Evolutionary conservation across 1,140 invertebrate genomes (phyloP), one percentile per base, ranked within the genome.

Genomic region (Procambarus clarkii): DNA sequence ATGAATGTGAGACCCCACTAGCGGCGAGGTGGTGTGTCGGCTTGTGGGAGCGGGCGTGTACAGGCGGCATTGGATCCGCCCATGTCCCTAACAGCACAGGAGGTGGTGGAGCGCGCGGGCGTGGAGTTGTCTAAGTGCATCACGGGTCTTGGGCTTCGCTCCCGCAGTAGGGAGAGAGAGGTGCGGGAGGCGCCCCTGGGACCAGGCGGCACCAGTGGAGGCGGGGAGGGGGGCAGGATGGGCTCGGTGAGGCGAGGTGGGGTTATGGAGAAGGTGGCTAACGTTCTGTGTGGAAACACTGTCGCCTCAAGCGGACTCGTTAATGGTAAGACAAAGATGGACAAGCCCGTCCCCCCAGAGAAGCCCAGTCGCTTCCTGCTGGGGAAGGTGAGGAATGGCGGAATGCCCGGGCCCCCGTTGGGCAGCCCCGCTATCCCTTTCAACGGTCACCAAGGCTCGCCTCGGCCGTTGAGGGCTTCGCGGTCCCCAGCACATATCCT

Each of bases 51-150:
- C 76, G 86, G 44, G 58, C 44, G 54, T 79, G 54, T 74, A 34
- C 60, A 44, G 87, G 78, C 87, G 87, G 87, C 60, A n/a, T 5
- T 82, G 71, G 50, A 54, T 69, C 90, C 24, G 92, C 83, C 83
- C 83, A 93, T 93, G 91, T 93, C 91, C 91, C 88, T 93, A 24
- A 87, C 88, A 84, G 91, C 92, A 24, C 92, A 97, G 94, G 97
- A 97, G 93, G 97, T 97, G 93, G 97, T 98, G 94, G 97, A 98
- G 95, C 96, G 97, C 93, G 97, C 97, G 93, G 97, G 97, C 92
- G 97, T 97, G 85, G 97, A 98, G 95, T 95, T 98, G 88, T 97
- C 97, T 85, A 97, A 97, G 93, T 96, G 97, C 93, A 98, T 98
- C 95, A 98, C 97, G 94, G 97, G 97, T 58, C 95, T 98, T 71